Percentiles rank a stretch among this genome's conserved stretches.
phyloP scores from a whole-genome alignment of 1,140 invertebrate genomes.

The Amyelois transitella region DNA sequence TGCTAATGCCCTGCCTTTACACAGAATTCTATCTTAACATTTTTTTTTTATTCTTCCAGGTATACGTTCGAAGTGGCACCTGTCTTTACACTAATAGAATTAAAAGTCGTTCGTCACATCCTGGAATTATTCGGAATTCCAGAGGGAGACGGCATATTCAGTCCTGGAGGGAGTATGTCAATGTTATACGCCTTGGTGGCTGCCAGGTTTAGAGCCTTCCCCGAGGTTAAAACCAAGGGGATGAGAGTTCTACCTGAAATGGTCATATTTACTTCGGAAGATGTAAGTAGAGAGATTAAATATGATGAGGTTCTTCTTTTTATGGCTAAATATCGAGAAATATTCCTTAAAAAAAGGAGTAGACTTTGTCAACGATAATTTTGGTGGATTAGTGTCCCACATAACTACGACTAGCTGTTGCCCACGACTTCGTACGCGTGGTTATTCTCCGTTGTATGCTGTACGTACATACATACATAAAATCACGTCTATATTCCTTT shows the following conservation, averaged over 20 bases:
- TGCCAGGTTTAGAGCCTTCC: constrained; percentile 84
- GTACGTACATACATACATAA: no score
- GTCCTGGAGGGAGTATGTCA: constrained; percentile 89
- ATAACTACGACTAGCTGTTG: no score
- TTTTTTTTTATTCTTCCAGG: constrained; percentile 50
- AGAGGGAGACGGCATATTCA: constrained; percentile 82
- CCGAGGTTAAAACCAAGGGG: constrained; percentile 83
- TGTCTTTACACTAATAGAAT: constrained; percentile 83
- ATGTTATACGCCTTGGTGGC: constrained; percentile 88
- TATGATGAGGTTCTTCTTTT: not conserved
- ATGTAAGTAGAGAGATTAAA: constrained; percentile 70
- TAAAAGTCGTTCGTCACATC: constrained; percentile 77
- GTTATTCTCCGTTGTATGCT: no score
- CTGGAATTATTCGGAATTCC: constrained; percentile 80
- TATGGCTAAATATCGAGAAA: no score
- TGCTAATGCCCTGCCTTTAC: no score
- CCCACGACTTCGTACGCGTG: no score
- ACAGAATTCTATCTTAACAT: no score
- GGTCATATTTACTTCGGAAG: constrained; percentile 83
- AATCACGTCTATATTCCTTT: no score
- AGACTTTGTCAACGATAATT: no score
- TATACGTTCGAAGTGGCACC: constrained; percentile 88
- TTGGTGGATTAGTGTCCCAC: no score
- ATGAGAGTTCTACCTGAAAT: constrained; percentile 76
- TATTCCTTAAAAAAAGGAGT: no score